Evolutionary conservation across 2,797 vertebrate species (phyloP).

Genomic region (Pseudopleuronectes americanus): DNA sequence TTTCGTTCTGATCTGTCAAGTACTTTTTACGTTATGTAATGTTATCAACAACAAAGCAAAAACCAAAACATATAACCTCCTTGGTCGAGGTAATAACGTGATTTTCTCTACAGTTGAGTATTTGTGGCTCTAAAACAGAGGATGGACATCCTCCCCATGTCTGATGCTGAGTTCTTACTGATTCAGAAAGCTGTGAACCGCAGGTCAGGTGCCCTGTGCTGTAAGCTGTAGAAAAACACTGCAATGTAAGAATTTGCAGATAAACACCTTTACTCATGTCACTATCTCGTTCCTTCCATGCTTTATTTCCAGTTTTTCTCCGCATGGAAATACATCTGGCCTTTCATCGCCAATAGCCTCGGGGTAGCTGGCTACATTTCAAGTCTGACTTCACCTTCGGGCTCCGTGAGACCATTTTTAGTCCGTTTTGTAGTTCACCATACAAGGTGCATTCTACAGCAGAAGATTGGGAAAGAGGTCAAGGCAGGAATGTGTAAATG

Average conservation of each 20-base stretch:
- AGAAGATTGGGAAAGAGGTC: conserved; percentile 18
- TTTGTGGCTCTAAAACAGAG: conserved; percentile 9
- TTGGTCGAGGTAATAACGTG: too few relatives aligned
- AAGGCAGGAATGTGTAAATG: conserved; percentile 39
- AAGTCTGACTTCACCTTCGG: conserved; percentile 48
- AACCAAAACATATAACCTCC: too few relatives aligned
- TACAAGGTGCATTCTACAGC: conserved; percentile 48
- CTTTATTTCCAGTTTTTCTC: conserved; percentile 19
- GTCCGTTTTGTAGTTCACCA: conserved; percentile 43
- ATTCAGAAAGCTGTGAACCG: conserved; percentile 61
- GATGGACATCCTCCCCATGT: conserved; percentile 38
- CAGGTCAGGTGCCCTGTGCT: conserved; percentile 41
- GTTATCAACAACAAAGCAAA: too few relatives aligned
- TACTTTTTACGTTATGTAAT: too few relatives aligned
- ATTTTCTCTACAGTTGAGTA: too few relatives aligned
- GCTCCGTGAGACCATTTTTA: conserved; percentile 53
- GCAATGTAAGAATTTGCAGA: conserved; percentile 36
- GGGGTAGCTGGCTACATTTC: conserved; percentile 27
- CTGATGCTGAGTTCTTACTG: conserved; percentile 66
- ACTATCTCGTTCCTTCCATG: neutral
- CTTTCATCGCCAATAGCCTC: conserved; percentile 12
- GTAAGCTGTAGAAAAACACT: conserved; percentile 43
- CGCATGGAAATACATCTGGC: conserved; percentile 40
- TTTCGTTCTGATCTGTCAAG: too few relatives aligned
- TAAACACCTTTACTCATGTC: conserved; percentile 29